Base-by-base conservation (phyloP, 2,888 invertebrate species). In the Tetanocera ferruginea region DNA sequence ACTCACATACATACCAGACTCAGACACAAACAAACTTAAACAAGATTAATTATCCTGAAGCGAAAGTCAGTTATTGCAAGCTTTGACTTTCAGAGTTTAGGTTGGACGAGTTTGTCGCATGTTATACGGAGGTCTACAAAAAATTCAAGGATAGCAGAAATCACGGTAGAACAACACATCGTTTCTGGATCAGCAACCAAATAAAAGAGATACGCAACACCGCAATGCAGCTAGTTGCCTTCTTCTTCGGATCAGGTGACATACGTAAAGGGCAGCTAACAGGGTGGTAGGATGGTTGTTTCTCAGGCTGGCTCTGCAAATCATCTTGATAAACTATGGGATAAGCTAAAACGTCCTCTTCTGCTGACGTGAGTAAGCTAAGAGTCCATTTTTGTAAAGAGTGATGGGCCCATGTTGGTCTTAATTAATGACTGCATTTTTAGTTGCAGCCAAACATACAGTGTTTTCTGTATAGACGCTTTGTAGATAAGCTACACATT, bases 41-140 rank as follows among this genome's bases (percentile, higher is more conserved):
- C 69, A 74, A 74, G 74, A 70, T 62, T 74, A 64, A 88, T 87
- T 88, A 87, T 86, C 84, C 86, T 87, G 86, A 85, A 87, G 37
- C 60, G 72, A 72, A 72, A 72, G 72, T 72, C 72, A 60, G 60
- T 60, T 60, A 72, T 72, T 57, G 72, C 72, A 31, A 72, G 72
- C 72, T 72, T 57, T 57, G 37, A 60, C 57, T 72, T 57, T 60
- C 72, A 19, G 8, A 72, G 34, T 72, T 19, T 28, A 14, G 34
- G 43, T 49, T 55, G 52, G 17, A 17, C 43, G 19, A 70, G 52
- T 70, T 55, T 51, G 70, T 51, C 31, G 51, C 52, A n/a, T 19
- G 57, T 11, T n/a, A 31, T 31, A 11, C 37, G 28, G 28, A 37
- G 5, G 31, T 19, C 4, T 19, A 71, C 67, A 17, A 57, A 55